Conservation (phyloP, 1,140 invertebrate genomes). For the Lithobius niger region DNA sequence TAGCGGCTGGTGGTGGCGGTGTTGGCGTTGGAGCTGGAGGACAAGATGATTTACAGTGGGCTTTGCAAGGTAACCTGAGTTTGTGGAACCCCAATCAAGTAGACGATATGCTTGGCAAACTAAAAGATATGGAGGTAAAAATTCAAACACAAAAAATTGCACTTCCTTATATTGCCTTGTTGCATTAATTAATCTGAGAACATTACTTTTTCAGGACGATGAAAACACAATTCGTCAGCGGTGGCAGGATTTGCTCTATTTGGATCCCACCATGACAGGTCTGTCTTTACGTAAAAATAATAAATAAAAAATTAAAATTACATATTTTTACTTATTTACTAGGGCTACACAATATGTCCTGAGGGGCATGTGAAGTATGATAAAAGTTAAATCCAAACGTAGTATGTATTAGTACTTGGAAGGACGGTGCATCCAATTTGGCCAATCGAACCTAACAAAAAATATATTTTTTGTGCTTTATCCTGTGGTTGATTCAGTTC, state of each 20-base stretch:
- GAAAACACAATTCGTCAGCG: not conserved
- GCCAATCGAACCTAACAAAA: too few relatives aligned
- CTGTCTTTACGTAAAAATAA: too few relatives aligned
- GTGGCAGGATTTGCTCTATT: conserved; percentile 1
- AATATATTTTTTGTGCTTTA: too few relatives aligned
- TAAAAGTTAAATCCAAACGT: too few relatives aligned
- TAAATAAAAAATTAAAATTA: too few relatives aligned
- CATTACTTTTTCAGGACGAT: conserved; percentile 1
- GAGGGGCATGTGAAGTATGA: too few relatives aligned
- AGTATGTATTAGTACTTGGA: too few relatives aligned
- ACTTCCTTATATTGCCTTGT: not conserved
- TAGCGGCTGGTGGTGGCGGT: not conserved
- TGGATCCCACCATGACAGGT: not conserved
- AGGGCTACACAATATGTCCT: too few relatives aligned
- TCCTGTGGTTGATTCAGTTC: too few relatives aligned
- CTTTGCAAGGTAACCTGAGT: not conserved
- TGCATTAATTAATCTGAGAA: not conserved
- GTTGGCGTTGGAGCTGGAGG: not conserved
- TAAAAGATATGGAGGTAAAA: not conserved
- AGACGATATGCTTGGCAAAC: not conserved
- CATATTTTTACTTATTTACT: too few relatives aligned
- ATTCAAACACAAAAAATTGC: not conserved
- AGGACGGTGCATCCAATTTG: too few relatives aligned
- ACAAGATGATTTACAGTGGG: not conserved
- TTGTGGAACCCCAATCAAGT: not conserved